Evolutionary conservation across 1,140 invertebrate genomes (phyloP).

Genomic region (Aleiodes sp.): DNA sequence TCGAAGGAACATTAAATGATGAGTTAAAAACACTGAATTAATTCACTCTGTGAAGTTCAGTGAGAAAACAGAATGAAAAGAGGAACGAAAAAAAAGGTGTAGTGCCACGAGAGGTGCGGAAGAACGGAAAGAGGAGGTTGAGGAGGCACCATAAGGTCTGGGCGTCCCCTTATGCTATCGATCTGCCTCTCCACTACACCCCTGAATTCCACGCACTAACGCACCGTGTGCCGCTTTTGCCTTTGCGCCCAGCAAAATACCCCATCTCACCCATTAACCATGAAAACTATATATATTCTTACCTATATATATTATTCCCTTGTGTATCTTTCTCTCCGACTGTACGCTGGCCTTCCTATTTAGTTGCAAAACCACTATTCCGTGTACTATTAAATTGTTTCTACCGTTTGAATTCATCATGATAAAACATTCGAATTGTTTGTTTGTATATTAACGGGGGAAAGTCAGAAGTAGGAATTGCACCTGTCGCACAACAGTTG

Average conservation of each 20-base stretch:
- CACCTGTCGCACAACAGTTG: constrained; percentile 2
- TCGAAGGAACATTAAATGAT: constrained; percentile 14
- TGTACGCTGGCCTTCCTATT: not conserved
- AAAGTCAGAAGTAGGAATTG: not conserved
- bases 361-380: constrained; percentile 18
- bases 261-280: constrained; percentile 44
- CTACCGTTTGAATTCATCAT: not conserved
- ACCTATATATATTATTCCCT: constrained; percentile 6
- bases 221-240: constrained; percentile 37
- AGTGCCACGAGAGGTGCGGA: constrained; percentile 36
- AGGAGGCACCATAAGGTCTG: constrained; percentile 59
- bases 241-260: constrained; percentile 42
- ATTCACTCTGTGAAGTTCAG: constrained; percentile 8
- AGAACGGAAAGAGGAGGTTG: constrained; percentile 38
- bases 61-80: constrained; percentile 10
- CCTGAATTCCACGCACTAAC: constrained; percentile 42
- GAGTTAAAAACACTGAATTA: not conserved
- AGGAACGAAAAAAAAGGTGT: constrained; percentile 12
- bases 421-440: not conserved
- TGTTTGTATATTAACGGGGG: not conserved
- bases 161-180: constrained; percentile 55
- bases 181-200: constrained; percentile 51
- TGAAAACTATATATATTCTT: constrained; percentile 13
- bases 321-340: not conserved
- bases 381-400: not conserved